Percentiles rank a stretch among this genome's conserved stretches.
phyloP scores from a whole-genome alignment of 2,113 vertebrate genomes.

The Camelus dromedarius region DNA sequence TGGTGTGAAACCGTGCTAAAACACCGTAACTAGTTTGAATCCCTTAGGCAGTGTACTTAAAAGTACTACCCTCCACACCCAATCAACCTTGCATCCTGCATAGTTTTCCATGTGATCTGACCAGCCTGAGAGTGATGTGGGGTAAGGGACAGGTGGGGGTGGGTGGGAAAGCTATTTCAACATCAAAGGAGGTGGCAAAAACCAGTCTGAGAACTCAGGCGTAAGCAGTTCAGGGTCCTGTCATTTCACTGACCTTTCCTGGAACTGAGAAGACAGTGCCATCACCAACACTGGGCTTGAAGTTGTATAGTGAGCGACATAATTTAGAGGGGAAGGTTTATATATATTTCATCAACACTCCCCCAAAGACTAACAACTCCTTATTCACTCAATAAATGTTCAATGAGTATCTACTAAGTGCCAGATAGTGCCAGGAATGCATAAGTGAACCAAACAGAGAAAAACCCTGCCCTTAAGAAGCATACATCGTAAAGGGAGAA shows the following conservation, averaged over 20 bases:
- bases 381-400: not conserved
- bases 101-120: not conserved
- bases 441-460: not conserved
- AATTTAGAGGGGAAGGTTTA: not conserved
- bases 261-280: not conserved
- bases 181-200: not conserved
- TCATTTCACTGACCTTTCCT: not conserved
- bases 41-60: not conserved
- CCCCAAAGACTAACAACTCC: not conserved
- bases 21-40: not conserved
- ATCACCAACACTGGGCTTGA: not conserved
- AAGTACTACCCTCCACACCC: not conserved
- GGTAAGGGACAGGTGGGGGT: not conserved
- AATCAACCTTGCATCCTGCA: not conserved
- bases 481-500: not conserved
- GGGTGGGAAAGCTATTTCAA: not conserved
- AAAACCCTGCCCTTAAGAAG: not conserved
- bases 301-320: not conserved
- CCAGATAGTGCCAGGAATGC: not conserved
- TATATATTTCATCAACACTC: not conserved
- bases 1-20: slow-evolving; percentile 13
- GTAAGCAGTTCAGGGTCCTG: not conserved
- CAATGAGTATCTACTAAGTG: not conserved
- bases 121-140: not conserved
- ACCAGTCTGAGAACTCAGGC: not conserved